Evolutionary conservation across 2,888 invertebrate genomes (phyloP), one percentile per base, ranked within the genome.

Genomic region (Mythimna albipuncta): DNA sequence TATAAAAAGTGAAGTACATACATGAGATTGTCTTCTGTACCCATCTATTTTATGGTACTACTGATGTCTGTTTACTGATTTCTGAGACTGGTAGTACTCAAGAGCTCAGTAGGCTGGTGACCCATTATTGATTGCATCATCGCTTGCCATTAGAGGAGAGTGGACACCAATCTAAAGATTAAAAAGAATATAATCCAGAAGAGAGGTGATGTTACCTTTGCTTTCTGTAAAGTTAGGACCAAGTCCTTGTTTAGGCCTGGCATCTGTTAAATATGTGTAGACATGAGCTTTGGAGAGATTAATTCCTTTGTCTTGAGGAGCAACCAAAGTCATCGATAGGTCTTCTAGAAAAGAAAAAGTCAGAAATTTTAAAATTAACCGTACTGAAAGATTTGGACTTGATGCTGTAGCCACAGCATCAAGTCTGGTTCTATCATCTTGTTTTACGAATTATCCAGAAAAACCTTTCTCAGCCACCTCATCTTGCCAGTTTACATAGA

Each of bases 241-340:
- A 6, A 89, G 26, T 0, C 64, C 54, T n/a, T 75, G 50, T 0
- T 9, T 54, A 0, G 87, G 88, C 9, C 41, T 6, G 0, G 35
- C 3, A 38, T 87, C 83, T 47, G 81, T 65, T 9, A 86, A 61
- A 44, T 84, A 85, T 0, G 86, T 70, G 32, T 83, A 84, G 1
- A 85, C 81, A 19, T 89, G 82, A 35, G 72, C 72, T 11, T 75
- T 69, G 1, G 85, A 77, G 38, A 85, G 47, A 1, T 85, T 62
- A 2, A 84, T 52, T 21, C 87, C 44, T 2, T 81, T 79, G 6
- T 74, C 66, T 32, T 81, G 64, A 0, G 89, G 87, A 61, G 91
- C 89, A 0, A 89, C 84, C n/a, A 89, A 81, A 0, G 92, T 92
- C 2, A 89, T 74, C 2, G 87, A 83, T 5, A 88, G 59, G 3